Base-by-base conservation (phyloP, 1,140 invertebrate genomes). In the Lepidurus apus region DNA sequence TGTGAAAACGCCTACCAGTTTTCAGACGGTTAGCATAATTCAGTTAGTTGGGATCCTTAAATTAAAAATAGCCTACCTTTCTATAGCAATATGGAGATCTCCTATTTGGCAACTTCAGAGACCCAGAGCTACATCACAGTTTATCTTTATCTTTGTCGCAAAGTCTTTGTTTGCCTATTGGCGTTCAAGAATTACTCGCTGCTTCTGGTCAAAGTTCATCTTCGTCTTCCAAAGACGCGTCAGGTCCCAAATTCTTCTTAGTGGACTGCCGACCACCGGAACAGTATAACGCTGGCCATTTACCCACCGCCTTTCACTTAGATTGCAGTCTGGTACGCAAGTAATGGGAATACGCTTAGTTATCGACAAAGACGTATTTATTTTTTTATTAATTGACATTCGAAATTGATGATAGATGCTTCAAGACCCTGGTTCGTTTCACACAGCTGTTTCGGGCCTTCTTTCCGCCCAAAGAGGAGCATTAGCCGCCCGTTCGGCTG, bases 201-300 rank as follows among this genome's bases (percentile, higher is more conserved):
- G 82, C 81, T 43, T 82, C 43, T 42, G 42, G 43, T 44, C 47
- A 75, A 21, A 74, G 74, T 44, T 74, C 42, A 43, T 42, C 78
- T 7, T 47, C 78, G n/a, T 24, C 21, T 26, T 42, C 73, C n/a
- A 74, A 79, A 9, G 24, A 26, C 44, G 78, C 44, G 26, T 7
- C 65, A 44, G 43, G 78, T 74, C 9, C 73, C 45, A 42, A 90
- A 82, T 99, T 98, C 86, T 99, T 99, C 87, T 88, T 99, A 34
- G 96, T 99, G 7, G 98, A 99, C 85, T 98, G 96, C 86, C 88
- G 97, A 82, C 95, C 97, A 17, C 92, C 95, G 0, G 95, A 98
- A 80, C 96, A 98, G 82, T 99, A 98, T 84, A 98, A 98, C 87
- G 91, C 92, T 80, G 97, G 97, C 0, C 96, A 98, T 87, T 89